Evolutionary conservation across 2,888 invertebrate genomes (phyloP), one percentile per base, ranked within the genome.

Genomic region (Rotaria sp.): DNA sequence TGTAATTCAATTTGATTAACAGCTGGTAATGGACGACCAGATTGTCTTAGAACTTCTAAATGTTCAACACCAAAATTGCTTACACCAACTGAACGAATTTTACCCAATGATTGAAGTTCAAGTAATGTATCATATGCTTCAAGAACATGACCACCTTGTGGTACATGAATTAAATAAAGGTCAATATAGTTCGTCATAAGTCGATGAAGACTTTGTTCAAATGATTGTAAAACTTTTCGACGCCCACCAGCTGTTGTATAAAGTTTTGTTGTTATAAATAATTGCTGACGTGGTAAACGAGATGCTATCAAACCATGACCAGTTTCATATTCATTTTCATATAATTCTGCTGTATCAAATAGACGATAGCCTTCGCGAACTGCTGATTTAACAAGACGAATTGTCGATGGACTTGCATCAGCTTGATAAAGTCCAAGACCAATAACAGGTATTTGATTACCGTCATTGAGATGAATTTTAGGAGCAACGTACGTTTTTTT

Each of bases 1-100:
- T 89, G 89, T 3, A 89, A 87, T 87, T 89, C 89, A 38, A 89
- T 88, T 85, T 90, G 89, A 86, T 90, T 89, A 87, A 90, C 89
- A 67, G 88, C 67, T 45, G 89, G 90, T 0, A 87, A 86, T 10
- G 89, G 89, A 41, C 88, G 85, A 1, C 89, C 89, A 21, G 88
- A 88, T 21, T 87, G 75, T 48, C 87, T 87, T 87, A 90, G 86
- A 7, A 88, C 89, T 84, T 89, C 88, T 45, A 90, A 85, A 85
- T 89, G 89, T 0, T 88, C 88, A 11, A 89, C 87, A 57, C 88
- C 88, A 87, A 89, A 89, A 86, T 89, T 89, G 10, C 89, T 89
- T 7, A 89, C 89, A 18, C 89, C 89, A 11, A 89, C 88, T 11
- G 89, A 89, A 86, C 87, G 88, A 59, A 89, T 86, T 10, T 88